phyloP scores from a whole-genome alignment of 2,113 vertebrate species.

The Arvicanthis niloticus region DNA sequence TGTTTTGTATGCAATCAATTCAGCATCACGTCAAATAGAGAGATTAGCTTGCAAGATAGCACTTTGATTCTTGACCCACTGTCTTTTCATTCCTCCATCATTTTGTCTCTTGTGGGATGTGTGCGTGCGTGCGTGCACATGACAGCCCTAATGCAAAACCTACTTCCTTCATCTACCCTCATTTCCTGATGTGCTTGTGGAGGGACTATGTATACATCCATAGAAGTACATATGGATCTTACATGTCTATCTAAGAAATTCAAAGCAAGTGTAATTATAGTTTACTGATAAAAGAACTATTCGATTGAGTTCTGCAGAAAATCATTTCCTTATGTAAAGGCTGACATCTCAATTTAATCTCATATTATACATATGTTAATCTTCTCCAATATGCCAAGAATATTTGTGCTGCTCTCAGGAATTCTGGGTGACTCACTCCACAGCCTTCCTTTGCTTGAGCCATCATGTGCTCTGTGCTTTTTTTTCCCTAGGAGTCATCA shows the following conservation, averaged over 20 bases:
- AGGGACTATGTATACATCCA: background rate
- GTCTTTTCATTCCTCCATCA: background rate
- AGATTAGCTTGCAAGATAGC: background rate
- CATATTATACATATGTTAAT: background rate
- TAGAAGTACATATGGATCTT: background rate
- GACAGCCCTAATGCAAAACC: no score
- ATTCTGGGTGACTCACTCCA: background rate
- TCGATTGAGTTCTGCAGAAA: background rate
- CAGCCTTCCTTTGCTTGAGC: background rate
- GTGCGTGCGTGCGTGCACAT: background rate
- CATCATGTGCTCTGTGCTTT: slow-evolving; percentile 63
- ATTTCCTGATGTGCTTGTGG: background rate
- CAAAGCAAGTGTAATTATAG: slow-evolving; percentile 7
- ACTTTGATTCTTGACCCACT: background rate
- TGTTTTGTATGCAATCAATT: slow-evolving; percentile 17
- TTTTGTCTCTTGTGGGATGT: background rate
- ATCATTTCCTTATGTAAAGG: slow-evolving; percentile 40
- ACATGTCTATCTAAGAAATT: background rate
- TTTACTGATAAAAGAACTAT: background rate
- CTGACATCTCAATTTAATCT: slow-evolving; percentile 13
- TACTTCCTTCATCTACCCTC: background rate
- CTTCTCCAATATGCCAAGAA: background rate
- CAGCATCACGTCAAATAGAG: slow-evolving; percentile 21
- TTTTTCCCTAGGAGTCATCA: slow-evolving; percentile 92
- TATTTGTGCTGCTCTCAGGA: background rate